These are phyloP conservation scores for Dendrocopos noguchii DNA, from an alignment of 2,113 vertebrate genomes.

Conservation along the genomic window DNA sequence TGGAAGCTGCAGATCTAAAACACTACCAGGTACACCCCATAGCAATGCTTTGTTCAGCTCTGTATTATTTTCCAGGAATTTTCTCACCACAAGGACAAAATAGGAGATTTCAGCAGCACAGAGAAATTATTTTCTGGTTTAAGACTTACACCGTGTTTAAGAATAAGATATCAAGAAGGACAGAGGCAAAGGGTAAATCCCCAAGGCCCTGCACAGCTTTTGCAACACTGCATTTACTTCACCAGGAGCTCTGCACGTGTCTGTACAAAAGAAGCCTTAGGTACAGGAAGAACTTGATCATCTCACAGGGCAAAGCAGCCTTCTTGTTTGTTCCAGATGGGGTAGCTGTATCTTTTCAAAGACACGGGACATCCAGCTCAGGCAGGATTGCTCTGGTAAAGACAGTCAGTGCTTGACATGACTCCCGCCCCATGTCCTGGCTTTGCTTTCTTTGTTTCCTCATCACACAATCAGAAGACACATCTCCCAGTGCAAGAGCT, in stretches of 20 bases:
- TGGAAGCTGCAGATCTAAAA: background rate
- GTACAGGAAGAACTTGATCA: background rate
- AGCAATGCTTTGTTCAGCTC: background rate
- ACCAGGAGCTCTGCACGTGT: background rate
- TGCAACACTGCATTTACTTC: background rate
- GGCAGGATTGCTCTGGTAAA: constrained; percentile 13
- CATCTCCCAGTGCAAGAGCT: background rate
- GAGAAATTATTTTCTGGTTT: background rate
- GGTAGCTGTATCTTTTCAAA: background rate
- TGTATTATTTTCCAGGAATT: background rate
- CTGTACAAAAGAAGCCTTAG: background rate
- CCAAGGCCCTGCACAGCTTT: background rate
- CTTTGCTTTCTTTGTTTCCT: constrained; percentile 36
- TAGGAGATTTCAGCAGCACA: background rate
- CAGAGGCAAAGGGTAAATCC: background rate
- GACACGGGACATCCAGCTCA: background rate
- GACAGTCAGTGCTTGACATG: background rate
- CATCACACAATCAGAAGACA: constrained; percentile 7
- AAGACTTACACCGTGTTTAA: background rate
- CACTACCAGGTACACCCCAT: background rate
- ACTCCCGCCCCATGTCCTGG: background rate
- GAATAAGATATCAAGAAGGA: background rate
- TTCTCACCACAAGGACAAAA: background rate
- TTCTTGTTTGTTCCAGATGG: background rate
- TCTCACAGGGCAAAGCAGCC: background rate